Percentiles rank a stretch among this genome's conserved stretches.
phyloP scores from a whole-genome alignment of 1,140 invertebrate species.

The Calliopsis andreniformis region DNA sequence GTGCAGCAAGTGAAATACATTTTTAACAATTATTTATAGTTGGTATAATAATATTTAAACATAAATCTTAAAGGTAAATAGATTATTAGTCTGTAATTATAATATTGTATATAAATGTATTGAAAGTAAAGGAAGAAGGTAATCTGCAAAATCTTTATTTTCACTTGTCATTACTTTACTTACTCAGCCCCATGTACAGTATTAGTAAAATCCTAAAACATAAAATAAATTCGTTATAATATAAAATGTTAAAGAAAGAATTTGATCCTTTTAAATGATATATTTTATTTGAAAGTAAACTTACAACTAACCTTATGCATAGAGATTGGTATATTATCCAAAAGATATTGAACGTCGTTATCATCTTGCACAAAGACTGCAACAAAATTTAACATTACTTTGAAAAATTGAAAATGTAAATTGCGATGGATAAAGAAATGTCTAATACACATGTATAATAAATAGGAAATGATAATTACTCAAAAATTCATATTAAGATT shows the following conservation, averaged over 20 bases:
- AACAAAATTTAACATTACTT: slow-evolving; percentile 67
- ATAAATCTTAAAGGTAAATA: too few species aligned
- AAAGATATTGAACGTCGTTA: slow-evolving; percentile 86
- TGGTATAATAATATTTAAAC: too few species aligned
- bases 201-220: slow-evolving; percentile 71
- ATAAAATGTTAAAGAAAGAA: background rate
- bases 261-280: background rate
- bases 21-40: background rate
- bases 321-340: slow-evolving; percentile 84
- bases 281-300: background rate
- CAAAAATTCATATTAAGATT: too few species aligned
- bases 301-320: slow-evolving; percentile 81
- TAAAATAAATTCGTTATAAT: slow-evolving; percentile 39
- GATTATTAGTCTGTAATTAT: slow-evolving; percentile 4
- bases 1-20: too few species aligned
- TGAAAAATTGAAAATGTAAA: slow-evolving; percentile 22
- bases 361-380: slow-evolving; percentile 87
- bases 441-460: slow-evolving; percentile 28
- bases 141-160: slow-evolving; percentile 66
- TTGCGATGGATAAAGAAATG: background rate
- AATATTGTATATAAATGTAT: background rate
- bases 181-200: slow-evolving; percentile 72
- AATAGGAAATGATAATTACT: too few species aligned
- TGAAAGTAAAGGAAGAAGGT: slow-evolving; percentile 25
- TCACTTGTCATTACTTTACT: slow-evolving; percentile 65